phyloP scores from a whole-genome alignment of 1,140 invertebrate genomes.

The Bombyx mandarina region DNA sequence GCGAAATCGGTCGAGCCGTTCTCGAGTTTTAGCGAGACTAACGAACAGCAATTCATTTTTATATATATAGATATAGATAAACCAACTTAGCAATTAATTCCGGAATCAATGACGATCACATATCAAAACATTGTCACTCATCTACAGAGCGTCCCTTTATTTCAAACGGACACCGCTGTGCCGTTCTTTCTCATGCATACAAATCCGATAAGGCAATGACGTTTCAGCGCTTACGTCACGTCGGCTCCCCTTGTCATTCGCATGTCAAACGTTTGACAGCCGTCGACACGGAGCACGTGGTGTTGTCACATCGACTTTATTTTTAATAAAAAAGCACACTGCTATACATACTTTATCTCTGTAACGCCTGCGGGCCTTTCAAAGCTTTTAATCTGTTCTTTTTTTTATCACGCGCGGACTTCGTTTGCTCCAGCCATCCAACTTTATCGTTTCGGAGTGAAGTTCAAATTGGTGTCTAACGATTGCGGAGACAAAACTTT shows the following conservation, averaged over 20 bases:
- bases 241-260: slow-evolving; percentile 26
- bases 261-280: slow-evolving; percentile 30
- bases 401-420: slow-evolving; percentile 1
- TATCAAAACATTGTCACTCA: neutral
- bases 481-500: slow-evolving; percentile 3
- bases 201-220: slow-evolving; percentile 24
- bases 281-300: slow-evolving; percentile 29
- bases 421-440: neutral
- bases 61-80: too few species aligned
- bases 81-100: too few species aligned
- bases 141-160: neutral
- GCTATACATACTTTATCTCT: too few species aligned
- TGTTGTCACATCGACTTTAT: slow-evolving; percentile 28
- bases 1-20: too few species aligned
- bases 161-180: neutral
- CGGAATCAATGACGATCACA: neutral
- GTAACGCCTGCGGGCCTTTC: neutral
- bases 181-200: slow-evolving; percentile 16
- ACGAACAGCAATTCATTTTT: too few species aligned
- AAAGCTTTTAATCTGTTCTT: slow-evolving; percentile 3
- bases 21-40: too few species aligned
- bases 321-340: slow-evolving; percentile 24
- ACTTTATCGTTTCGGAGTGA: slow-evolving; percentile 6
- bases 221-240: slow-evolving; percentile 12
- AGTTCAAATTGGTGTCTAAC: slow-evolving; percentile 7